Base-by-base conservation (phyloP, 2,888 invertebrate genomes). In the Lochmaea crataegi region DNA sequence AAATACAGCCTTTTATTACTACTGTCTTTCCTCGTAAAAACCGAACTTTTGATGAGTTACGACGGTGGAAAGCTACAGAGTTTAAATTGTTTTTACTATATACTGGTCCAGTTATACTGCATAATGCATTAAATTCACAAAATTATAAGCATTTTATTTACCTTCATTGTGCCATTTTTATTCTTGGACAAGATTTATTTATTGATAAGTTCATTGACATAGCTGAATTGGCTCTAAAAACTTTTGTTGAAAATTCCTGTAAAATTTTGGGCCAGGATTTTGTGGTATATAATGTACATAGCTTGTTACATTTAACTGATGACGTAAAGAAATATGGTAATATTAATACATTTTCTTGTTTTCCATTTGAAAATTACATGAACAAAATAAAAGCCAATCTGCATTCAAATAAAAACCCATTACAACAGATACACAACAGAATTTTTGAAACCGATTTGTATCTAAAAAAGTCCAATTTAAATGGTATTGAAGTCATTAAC, bases 321-420 rank as follows among this genome's bases (percentile, higher is more conserved):
- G 70, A 70, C 51, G 68, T 68, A 32, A 42, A 32, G 11, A 48
- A 32, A 56, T 63, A 56, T 64, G 69, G 69, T 41, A 11, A 42
- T 11, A 16, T 71, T 38, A n/a, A 26, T 22, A 16, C 57, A 11
- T 71, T 32, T 48, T 12, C 26, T 26, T 71, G 71, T 32, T 71
- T 60, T 65, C 71, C 65, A 45, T 71, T 71, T 65, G 71, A 71
- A 51, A 58, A 56, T 45, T 61, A 68, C 26, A 41, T 68, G 51
- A 42, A 16, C 2, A 18, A 22, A 9, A 42, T 67, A 69, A 63
- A 63, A 56, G 11, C 12, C n/a, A 66, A 66, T 41, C 9, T 56
- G 9, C 41, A 57, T 38, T 57, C 57, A 41, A 56, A 53, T 14
- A 66, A 57, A 12, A 32, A 66, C 3, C 38, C 66, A 56, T 66